Base-by-base conservation (phyloP, 1,140 invertebrate species). In the Drosophila bipectinata region DNA sequence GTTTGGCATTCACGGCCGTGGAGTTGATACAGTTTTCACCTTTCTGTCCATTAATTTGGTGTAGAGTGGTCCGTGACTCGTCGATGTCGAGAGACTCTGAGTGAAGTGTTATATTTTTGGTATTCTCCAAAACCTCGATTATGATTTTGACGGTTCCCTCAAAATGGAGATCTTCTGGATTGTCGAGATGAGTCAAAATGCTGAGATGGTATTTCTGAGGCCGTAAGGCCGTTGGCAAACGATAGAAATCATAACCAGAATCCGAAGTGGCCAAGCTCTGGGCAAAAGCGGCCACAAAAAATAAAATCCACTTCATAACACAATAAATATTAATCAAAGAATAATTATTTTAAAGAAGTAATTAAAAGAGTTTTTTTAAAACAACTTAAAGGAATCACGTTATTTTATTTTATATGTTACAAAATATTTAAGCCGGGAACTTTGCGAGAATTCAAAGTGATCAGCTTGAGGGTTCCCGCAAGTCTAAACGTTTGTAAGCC, bases 31-130 rank as follows among this genome's bases (percentile, higher is more conserved):
- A 41, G 39, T 41, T 41, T 5, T 41, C 39, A 5, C 5, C 0
- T n/a, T 41, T n/a, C 4, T 41, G n/a, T n/a, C 39, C 39, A 41
- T 4, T 41, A 41, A 41, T 14, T 14, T 41, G 39, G 4, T 4
- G 4, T 0, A 41, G 39, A 14, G 12, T 41, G n/a, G 14, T 14
- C n/a, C 6, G 4, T 3, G 39, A 41, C 12, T 41, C 39, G 1
- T 41, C 39, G 14, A 41, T 41, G 14, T n/a, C 3, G 4, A 41
- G 39, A 14, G 8, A 5, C 78, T 94, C 93, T 0, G 93, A 92
- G 74, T 97, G 96, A 0, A 97, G 90, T 0, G 94, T 94, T 32
- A 98, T 94, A 52, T 94, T 94, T 5, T 93, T 90, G 0, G 95
- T 96, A 1, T 91, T 62, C 32, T 92, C 72, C 3, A 91, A 57